Conservation (phyloP, 2,888 invertebrate species). For the Rhagophthalmus giganteus region DNA sequence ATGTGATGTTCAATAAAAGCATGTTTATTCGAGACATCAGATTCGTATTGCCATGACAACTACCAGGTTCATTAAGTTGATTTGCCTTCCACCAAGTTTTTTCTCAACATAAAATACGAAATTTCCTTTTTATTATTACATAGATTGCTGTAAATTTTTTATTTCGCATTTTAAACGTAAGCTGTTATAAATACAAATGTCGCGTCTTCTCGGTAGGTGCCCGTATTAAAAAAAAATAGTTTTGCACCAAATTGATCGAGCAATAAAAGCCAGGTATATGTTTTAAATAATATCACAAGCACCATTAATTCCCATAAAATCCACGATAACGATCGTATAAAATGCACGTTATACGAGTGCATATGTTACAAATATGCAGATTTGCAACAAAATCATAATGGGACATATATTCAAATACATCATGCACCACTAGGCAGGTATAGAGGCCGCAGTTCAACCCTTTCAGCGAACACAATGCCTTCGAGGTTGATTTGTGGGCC, state of each 20-base stretch:
- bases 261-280: too few relatives aligned
- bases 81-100: constrained; percentile 37
- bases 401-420: constrained; percentile 48
- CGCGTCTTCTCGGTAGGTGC: too few relatives aligned
- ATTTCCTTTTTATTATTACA: too few relatives aligned
- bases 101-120: too few relatives aligned
- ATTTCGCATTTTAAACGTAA: not conserved
- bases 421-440: constrained; percentile 54
- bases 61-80: constrained; percentile 43
- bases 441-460: constrained; percentile 45
- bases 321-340: constrained; percentile 41
- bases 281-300: constrained; percentile 51
- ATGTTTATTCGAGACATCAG: constrained; percentile 44
- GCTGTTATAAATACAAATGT: too few relatives aligned
- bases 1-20: constrained; percentile 46
- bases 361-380: constrained; percentile 50
- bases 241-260: too few relatives aligned
- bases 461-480: constrained; percentile 49
- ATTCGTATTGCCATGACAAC: constrained; percentile 43
- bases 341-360: constrained; percentile 43
- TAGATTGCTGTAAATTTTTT: not conserved
- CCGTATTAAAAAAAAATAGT: too few relatives aligned
- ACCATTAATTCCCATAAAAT: constrained; percentile 55
- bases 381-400: constrained; percentile 48
- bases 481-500: constrained; percentile 51